These are phyloP conservation scores for Melanogrammus aeglefinus DNA, from an alignment of 2,797 vertebrate species.

Conservation along the genomic window DNA sequence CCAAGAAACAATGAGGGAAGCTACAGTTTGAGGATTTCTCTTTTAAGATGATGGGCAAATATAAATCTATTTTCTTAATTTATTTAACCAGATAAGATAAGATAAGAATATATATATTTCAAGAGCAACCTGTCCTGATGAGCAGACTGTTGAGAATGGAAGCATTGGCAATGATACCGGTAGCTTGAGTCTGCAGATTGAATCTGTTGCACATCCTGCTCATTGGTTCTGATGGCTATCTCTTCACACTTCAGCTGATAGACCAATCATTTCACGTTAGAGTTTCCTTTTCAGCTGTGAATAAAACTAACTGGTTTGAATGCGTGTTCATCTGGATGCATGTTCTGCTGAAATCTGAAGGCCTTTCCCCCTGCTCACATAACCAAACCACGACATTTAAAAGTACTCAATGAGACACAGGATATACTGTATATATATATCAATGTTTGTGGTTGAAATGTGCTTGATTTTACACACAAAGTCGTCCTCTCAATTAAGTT, in stretches of 20 bases:
- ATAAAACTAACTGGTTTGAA: not conserved
- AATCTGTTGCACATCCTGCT: not conserved
- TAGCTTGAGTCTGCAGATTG: not conserved
- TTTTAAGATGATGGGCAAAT: not conserved
- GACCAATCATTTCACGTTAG: not conserved
- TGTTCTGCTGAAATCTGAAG: constrained; percentile 1
- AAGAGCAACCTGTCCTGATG: not conserved
- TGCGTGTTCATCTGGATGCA: not conserved
- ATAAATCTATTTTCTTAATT: not conserved
- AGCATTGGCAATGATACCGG: not conserved
- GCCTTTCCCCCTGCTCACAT: too few relatives aligned
- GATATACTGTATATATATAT: not conserved
- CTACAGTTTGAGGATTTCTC: not conserved
- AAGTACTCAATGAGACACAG: constrained; percentile 8
- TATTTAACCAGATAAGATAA: not conserved
- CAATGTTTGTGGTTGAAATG: not conserved
- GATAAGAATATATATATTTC: not conserved
- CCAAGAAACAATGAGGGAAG: not conserved
- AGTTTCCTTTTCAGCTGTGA: not conserved
- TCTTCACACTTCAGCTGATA: not conserved
- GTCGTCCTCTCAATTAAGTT: not conserved
- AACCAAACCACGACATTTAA: not conserved
- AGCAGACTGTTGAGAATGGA: not conserved
- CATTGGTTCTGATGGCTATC: not conserved
- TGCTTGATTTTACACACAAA: not conserved